Evolutionary conservation across 2,797 vertebrate genomes (phyloP).

Genomic region (Periparus ater): DNA sequence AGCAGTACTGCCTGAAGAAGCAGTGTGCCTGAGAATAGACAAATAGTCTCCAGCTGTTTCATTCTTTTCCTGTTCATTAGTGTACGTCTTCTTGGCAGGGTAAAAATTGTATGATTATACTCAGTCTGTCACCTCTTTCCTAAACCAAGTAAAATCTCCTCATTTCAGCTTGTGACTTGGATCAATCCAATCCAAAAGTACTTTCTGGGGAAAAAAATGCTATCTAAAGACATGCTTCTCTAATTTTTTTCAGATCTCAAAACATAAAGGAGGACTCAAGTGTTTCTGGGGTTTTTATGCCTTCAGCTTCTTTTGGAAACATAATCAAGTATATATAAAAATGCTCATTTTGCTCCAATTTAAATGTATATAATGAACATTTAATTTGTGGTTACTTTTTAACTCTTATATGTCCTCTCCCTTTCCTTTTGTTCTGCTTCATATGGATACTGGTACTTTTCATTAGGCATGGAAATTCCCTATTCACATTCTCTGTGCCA

Average conservation of each 20-base stretch:
- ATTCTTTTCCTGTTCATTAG: background rate
- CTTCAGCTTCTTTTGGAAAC: background rate
- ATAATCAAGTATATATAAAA: background rate
- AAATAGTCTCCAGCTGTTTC: background rate
- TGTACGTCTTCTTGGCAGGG: background rate
- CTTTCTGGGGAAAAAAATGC: accelerated
- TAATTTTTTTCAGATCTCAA: background rate
- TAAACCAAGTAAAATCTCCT: background rate
- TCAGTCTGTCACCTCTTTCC: background rate
- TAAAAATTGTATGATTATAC: background rate
- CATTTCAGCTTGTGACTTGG: background rate
- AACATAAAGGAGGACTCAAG: background rate
- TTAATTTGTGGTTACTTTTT: background rate
- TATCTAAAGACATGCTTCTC: background rate
- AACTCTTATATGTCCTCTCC: background rate
- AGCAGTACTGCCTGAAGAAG: background rate
- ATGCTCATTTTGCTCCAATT: background rate
- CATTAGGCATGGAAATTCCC: accelerated
- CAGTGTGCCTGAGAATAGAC: background rate
- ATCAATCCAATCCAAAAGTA: background rate
- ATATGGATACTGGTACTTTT: background rate
- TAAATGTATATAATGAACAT: background rate
- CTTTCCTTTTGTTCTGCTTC: background rate
- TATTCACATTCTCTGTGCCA: background rate
- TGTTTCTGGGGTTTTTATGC: background rate